phyloP scores from a whole-genome alignment of 1,140 invertebrate genomes.

The Procambarus clarkii region DNA sequence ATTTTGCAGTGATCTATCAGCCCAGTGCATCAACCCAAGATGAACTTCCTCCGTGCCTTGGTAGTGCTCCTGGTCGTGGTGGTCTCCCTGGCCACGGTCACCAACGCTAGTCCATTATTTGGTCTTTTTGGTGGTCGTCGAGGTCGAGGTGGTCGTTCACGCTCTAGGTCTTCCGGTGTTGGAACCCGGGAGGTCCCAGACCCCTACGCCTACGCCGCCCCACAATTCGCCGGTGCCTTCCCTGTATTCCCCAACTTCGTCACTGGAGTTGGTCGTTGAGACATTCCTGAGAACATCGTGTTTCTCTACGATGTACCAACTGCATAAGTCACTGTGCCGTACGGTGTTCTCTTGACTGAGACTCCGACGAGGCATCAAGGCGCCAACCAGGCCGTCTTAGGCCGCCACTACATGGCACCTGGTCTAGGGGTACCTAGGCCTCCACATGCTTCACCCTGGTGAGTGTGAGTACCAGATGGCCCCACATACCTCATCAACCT shows the following conservation, averaged over 20 bases:
- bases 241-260: background rate
- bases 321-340: background rate
- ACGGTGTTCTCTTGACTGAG: background rate
- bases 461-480: background rate
- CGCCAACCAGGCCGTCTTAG: background rate
- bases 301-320: background rate
- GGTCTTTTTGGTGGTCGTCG: background rate
- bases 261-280: background rate
- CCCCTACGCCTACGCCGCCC: background rate
- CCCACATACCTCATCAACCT: background rate
- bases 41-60: conserved; percentile 7
- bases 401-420: background rate
- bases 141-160: background rate
- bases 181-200: background rate
- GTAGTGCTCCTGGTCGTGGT: background rate
- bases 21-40: background rate
- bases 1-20: background rate
- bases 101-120: background rate
- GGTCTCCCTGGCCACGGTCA: background rate
- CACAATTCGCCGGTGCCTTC: background rate
- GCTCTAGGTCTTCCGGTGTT: background rate
- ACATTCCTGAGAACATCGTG: background rate
- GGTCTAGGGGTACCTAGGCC: background rate
- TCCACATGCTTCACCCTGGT: background rate
- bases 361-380: background rate